A percentile compares a stretch with the other conserved stretches of the same genome.
phyloP scores from a whole-genome alignment of 2,888 invertebrate genomes.

The Molanna angustata region DNA sequence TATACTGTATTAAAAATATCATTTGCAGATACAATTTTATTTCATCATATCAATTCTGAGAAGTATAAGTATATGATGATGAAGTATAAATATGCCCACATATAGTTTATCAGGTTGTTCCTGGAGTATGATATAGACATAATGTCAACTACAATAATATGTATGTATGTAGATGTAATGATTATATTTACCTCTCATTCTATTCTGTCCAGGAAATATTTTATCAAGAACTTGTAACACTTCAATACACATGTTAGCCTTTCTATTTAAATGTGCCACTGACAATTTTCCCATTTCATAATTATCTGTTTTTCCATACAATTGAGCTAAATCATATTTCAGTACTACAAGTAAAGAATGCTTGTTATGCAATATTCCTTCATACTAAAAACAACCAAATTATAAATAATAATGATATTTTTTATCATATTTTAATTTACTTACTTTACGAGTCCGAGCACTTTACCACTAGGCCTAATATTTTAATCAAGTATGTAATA shows the following conservation, averaged over 20 bases:
- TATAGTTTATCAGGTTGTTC: too few species aligned
- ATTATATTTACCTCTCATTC: conserved; percentile 62
- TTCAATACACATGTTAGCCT: conserved; percentile 68
- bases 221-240: conserved; percentile 67
- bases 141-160: not conserved
- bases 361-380: conserved; percentile 70
- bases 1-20: too few species aligned
- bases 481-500: too few species aligned
- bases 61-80: conserved; percentile 3
- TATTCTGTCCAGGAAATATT: conserved; percentile 73
- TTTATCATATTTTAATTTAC: too few species aligned
- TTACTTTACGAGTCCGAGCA: too few species aligned
- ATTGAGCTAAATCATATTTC: conserved; percentile 68
- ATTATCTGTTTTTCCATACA: conserved; percentile 74
- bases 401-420: not conserved
- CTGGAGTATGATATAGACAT: not conserved
- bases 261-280: conserved; percentile 69
- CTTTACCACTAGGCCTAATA: too few species aligned
- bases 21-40: too few species aligned
- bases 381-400: conserved; percentile 48
- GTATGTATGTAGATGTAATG: not conserved
- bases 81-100: not conserved
- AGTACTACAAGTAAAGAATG: conserved; percentile 69
- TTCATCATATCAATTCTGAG: too few species aligned
- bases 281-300: conserved; percentile 70